Conservation (phyloP, 2,797 vertebrate genomes). For the Scarus forsteni region DNA sequence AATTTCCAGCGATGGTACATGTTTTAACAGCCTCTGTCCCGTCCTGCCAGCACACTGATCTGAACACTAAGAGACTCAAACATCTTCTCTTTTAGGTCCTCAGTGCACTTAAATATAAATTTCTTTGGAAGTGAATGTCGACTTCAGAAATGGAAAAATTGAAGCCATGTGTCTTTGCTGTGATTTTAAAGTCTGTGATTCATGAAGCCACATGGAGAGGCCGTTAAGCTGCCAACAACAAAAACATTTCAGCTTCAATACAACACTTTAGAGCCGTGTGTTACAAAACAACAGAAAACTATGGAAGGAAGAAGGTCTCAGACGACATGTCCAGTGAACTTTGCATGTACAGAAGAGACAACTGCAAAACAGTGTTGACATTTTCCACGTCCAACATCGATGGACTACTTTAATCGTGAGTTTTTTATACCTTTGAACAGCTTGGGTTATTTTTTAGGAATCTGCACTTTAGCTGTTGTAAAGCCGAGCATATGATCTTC, state of each 20-base stretch:
- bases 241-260: slow-evolving; percentile 32
- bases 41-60: slow-evolving; percentile 35
- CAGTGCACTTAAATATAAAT: slow-evolving; percentile 58
- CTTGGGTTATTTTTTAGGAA: too few species aligned
- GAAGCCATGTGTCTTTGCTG: slow-evolving; percentile 43
- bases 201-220: slow-evolving; percentile 60
- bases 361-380: too few species aligned
- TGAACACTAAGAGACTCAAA: slow-evolving; percentile 12
- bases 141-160: slow-evolving; percentile 46
- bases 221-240: slow-evolving; percentile 63
- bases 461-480: too few species aligned
- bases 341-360: too few species aligned
- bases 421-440: too few species aligned
- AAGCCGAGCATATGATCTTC: too few species aligned
- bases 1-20: slow-evolving; percentile 63
- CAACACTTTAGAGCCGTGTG: slow-evolving; percentile 39
- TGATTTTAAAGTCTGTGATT: slow-evolving; percentile 45
- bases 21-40: slow-evolving; percentile 63
- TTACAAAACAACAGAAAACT: slow-evolving; percentile 30
- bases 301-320: too few species aligned
- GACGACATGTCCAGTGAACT: not conserved
- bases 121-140: slow-evolving; percentile 56
- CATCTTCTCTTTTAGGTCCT: slow-evolving; percentile 26
- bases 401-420: too few species aligned
- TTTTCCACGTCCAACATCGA: too few species aligned